Evolutionary conservation across 2,888 invertebrate species (phyloP).

Genomic region (Dioctria linearis): DNA sequence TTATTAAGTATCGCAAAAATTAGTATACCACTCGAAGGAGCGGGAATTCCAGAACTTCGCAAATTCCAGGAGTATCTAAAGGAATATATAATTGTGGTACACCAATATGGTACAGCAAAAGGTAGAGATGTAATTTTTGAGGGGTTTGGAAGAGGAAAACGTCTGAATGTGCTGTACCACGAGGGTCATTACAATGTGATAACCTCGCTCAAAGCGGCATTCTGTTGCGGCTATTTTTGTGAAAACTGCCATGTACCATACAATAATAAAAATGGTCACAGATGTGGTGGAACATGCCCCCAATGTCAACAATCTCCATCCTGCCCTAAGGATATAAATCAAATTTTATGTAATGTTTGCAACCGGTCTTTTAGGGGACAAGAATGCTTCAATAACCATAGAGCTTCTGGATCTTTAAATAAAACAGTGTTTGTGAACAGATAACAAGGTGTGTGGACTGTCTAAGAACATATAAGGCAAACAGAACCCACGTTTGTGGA

Average conservation of each 20-base stretch:
- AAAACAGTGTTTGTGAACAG: conserved; percentile 5
- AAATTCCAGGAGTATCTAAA: conserved; percentile 19
- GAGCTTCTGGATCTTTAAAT: conserved; percentile 14
- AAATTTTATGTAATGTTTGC: conserved; percentile 4
- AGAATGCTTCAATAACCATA: conserved; percentile 18
- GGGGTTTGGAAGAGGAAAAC: conserved; percentile 1
- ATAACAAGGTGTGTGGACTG: conserved; percentile 9
- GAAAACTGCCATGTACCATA: conserved; percentile 19
- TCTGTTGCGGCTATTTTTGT: conserved; percentile 37
- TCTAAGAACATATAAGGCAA: not conserved
- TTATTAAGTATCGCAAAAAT: conserved; percentile 10
- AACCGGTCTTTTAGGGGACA: conserved; percentile 11
- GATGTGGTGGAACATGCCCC: conserved; percentile 35
- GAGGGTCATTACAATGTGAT: conserved; percentile 34
- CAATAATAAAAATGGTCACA: conserved; percentile 27
- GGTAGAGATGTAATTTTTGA: conserved; percentile 31
- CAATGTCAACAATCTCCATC: conserved; percentile 30
- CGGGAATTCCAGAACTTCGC: conserved; percentile 29
- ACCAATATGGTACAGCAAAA: conserved; percentile 31
- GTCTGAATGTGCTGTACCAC: conserved; percentile 33
- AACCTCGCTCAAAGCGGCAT: conserved; percentile 8
- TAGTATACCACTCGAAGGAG: conserved; percentile 9
- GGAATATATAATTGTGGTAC: conserved; percentile 32
- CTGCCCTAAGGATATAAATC: not conserved
- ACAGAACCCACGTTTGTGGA: too few species aligned